These are phyloP conservation scores for Argentina silus DNA, from an alignment of 2,797 vertebrate species.

Conservation along the genomic window DNA sequence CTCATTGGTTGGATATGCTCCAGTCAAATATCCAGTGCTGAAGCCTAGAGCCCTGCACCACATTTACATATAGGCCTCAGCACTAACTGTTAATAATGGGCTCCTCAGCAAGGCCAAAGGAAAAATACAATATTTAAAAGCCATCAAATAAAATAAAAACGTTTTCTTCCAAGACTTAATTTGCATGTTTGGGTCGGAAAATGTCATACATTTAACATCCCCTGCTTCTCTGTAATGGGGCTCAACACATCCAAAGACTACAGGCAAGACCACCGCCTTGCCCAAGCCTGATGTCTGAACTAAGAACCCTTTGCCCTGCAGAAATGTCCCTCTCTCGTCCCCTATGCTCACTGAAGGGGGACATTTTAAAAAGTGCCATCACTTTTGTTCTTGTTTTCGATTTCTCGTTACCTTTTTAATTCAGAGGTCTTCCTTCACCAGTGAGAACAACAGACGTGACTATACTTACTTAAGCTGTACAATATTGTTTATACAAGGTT, in stretches of 20 bases:
- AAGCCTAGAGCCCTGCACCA: slow-evolving; percentile 24
- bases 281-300: slow-evolving; percentile 41
- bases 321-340: slow-evolving; percentile 41
- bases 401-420: slow-evolving; percentile 57
- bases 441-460: slow-evolving; percentile 71
- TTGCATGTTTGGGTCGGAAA: slow-evolving; percentile 60
- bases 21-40: slow-evolving; percentile 34
- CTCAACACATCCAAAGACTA: slow-evolving; percentile 13
- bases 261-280: slow-evolving; percentile 19
- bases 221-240: slow-evolving; percentile 41
- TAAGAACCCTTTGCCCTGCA: slow-evolving; percentile 39
- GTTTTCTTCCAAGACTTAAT: slow-evolving; percentile 63
- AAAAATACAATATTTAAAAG: slow-evolving; percentile 54
- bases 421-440: slow-evolving; percentile 57
- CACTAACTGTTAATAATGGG: slow-evolving; percentile 63
- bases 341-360: slow-evolving; percentile 35
- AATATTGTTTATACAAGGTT: slow-evolving; percentile 84
- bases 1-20: slow-evolving; percentile 55
- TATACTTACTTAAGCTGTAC: slow-evolving; percentile 80
- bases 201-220: slow-evolving; percentile 58
- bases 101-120: slow-evolving; percentile 69
- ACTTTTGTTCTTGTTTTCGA: slow-evolving; percentile 46
- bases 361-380: slow-evolving; percentile 76
- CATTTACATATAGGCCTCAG: slow-evolving; percentile 36
- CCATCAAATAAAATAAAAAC: slow-evolving; percentile 34